Evolutionary conservation across 2,888 invertebrate species (phyloP).

Genomic region (Trichopoda pennipes): DNA sequence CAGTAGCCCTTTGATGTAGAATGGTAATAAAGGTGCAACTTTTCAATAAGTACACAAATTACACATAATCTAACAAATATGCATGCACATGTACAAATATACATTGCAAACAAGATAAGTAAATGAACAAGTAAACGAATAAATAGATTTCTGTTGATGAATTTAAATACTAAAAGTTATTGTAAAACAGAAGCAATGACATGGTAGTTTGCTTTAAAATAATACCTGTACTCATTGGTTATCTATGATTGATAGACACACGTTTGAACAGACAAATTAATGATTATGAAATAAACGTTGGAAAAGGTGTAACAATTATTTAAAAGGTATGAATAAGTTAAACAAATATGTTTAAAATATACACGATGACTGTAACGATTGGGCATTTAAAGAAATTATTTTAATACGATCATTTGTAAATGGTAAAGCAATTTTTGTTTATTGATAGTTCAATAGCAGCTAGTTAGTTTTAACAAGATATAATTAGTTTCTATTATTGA

Average conservation of each 20-base stretch:
- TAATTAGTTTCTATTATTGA: not conserved
- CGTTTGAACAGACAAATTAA: not conserved
- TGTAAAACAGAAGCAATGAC: conserved; percentile 59
- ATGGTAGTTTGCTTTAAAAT: conserved; percentile 60
- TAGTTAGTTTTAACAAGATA: not conserved
- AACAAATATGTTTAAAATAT: conserved; percentile 23
- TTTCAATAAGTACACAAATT: conserved; percentile 7
- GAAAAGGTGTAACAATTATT: conserved; percentile 20
- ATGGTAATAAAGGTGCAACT: conserved; percentile 52
- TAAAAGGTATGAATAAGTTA: conserved; percentile 56
- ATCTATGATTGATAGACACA: conserved; percentile 1
- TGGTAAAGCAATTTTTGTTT: not conserved
- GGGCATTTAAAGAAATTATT: not conserved
- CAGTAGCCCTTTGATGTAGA: conserved; percentile 50
- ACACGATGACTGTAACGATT: not conserved
- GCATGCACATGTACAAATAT: not conserved
- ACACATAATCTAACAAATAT: too few relatives aligned
- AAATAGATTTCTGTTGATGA: conserved; percentile 13
- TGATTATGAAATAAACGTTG: conserved; percentile 13
- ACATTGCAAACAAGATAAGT: conserved; percentile 26
- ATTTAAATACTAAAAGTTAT: not conserved
- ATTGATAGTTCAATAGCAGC: not conserved
- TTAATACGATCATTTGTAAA: not conserved
- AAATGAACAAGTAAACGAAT: conserved; percentile 17
- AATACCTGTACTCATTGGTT: conserved; percentile 14